Evolutionary conservation across 2,888 invertebrate species (phyloP).

Genomic region (Perdita meconis): DNA sequence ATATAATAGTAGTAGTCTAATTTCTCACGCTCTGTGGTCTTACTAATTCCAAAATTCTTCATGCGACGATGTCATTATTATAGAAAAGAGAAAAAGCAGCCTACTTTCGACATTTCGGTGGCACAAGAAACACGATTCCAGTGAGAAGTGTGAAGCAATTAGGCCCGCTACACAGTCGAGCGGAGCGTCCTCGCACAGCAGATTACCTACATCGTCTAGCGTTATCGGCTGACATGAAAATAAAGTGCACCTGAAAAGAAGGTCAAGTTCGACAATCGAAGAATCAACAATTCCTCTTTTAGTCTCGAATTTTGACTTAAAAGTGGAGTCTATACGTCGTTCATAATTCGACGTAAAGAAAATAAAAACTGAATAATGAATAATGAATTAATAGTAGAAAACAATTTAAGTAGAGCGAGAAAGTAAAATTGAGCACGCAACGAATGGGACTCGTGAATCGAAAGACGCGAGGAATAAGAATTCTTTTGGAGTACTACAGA

Average conservation of each 20-base stretch:
- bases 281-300: background rate
- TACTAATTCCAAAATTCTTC: too few relatives aligned
- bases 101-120: constrained; percentile 50
- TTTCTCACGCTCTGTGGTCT: too few relatives aligned
- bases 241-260: constrained; percentile 12
- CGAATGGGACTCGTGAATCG: background rate
- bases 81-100: constrained; percentile 31
- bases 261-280: constrained; percentile 3
- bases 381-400: background rate
- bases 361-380: too few relatives aligned
- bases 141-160: constrained; percentile 57
- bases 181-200: too few relatives aligned
- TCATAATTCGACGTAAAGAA: too few relatives aligned
- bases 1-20: too few relatives aligned
- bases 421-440: background rate
- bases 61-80: too few relatives aligned
- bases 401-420: background rate
- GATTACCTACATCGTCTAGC: too few relatives aligned
- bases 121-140: constrained; percentile 14
- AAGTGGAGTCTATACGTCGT: too few relatives aligned
- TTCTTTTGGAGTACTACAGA: background rate
- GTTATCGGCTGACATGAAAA: too few relatives aligned
- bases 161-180: too few relatives aligned
- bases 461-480: background rate
- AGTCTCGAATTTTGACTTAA: too few relatives aligned